Evolutionary conservation across 1,140 invertebrate species (phyloP), one percentile per base, ranked within the genome.

Genomic region (Pogonus chalceus): DNA sequence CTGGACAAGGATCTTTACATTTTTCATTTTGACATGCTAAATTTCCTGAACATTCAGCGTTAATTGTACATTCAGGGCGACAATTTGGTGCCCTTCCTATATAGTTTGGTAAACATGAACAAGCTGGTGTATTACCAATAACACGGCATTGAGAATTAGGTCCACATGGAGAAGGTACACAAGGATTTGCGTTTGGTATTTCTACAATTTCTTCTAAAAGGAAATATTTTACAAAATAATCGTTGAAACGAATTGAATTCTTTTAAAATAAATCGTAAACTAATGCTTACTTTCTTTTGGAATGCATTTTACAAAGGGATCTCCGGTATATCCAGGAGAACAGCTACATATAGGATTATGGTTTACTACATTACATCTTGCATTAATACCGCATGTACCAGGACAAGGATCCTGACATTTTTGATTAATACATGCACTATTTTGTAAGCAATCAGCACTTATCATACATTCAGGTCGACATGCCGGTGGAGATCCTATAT

Each of bases 301-400:
- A 53, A 74, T 71, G 67, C 85, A 88, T 57, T 78, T 75, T 31
- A 80, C 72, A 63, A 87, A 86, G 51, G 86, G 85, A 78, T 90
- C 85, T 51, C 86, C 86, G 20, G 73, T 78, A 65, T 77, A 81
- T 57, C 79, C 81, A 56, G 69, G 66, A 14, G 78, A 75, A 68
- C 87, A 90, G 63, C 78, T 80, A 68, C 88, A 91, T 54, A 86
- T 79, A 22, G 88, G 82, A 62, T 83, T 85, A 61, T 89, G 87
- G 64, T 85, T 88, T 16, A 86, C 74, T 20, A 86, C 83, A 31
- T 77, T 76, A 65, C 86, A 89, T 57, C 79, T 74, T 1, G 84
- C 87, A 66, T 87, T 84, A 20, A 74, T 68, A 18, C 85, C 85
- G 64, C 87, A 89, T n/a, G 82, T 78, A 47, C 80, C 80, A 12